phyloP scores from a whole-genome alignment of 2,888 invertebrate species.

The Julus scandinavius region DNA sequence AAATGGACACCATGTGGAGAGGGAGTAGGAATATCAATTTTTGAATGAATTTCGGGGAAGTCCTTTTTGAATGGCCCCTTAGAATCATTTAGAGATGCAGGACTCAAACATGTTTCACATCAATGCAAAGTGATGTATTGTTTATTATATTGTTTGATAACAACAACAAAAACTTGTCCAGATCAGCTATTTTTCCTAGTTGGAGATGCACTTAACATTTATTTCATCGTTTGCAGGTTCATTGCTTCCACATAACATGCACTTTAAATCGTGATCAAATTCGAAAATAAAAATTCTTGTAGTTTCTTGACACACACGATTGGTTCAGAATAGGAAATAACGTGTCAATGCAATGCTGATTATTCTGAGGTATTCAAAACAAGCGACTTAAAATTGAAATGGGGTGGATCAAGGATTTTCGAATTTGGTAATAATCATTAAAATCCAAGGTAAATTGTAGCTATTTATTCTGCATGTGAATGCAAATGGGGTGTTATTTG shows the following conservation, averaged over 20 bases:
- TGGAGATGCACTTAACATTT: neutral
- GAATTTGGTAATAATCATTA: neutral
- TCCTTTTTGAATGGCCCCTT: too few species aligned
- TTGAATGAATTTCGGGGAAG: too few species aligned
- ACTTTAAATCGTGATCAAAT: neutral
- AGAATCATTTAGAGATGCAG: too few species aligned
- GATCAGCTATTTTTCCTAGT: neutral
- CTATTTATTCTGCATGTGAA: neutral
- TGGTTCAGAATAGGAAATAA: neutral
- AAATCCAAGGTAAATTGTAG: conserved; percentile 3
- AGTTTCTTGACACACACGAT: conserved; percentile 13
- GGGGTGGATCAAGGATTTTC: neutral
- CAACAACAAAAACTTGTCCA: neutral
- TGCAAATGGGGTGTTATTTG: neutral
- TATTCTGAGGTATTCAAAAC: neutral
- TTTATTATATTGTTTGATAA: neutral
- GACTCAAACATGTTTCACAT: neutral
- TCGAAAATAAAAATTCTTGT: neutral
- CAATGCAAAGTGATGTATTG: neutral
- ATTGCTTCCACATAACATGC: neutral
- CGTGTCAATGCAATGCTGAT: neutral
- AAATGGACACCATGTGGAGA: too few species aligned
- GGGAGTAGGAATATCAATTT: too few species aligned
- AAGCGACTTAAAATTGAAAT: neutral
- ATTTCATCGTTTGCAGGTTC: neutral